These are phyloP conservation scores for Drosophila ezoana DNA, from an alignment of 2,888 invertebrate species.

Conservation along the genomic window DNA sequence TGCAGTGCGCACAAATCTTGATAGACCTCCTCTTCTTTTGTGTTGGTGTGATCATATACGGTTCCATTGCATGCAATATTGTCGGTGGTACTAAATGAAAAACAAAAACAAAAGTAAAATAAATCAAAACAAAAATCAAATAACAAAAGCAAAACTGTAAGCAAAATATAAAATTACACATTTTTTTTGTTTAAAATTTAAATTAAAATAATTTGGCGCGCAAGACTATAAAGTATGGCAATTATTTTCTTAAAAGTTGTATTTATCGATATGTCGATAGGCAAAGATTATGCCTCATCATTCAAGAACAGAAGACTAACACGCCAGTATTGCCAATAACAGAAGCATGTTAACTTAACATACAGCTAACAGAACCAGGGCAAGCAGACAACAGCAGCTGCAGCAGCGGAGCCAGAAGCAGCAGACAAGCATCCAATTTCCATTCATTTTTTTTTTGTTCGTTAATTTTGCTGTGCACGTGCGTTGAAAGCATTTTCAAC, in stretches of 20 bases:
- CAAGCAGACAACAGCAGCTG: slow-evolving; percentile 17
- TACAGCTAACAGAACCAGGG: slow-evolving; percentile 36
- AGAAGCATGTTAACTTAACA: slow-evolving; percentile 37
- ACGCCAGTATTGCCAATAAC: slow-evolving; percentile 23
- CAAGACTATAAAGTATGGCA: background rate
- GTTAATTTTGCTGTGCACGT: slow-evolving; percentile 47
- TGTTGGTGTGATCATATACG: slow-evolving; percentile 84
- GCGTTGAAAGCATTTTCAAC: slow-evolving; percentile 36
- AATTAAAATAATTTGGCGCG: slow-evolving; percentile 21
- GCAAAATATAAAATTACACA: background rate
- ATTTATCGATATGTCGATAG: slow-evolving; percentile 37
- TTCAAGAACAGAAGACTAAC: slow-evolving; percentile 13
- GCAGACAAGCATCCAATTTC: slow-evolving; percentile 38
- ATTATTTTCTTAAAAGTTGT: no score
- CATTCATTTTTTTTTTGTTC: slow-evolving; percentile 35
- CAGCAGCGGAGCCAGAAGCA: slow-evolving; percentile 17
- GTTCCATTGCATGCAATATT: slow-evolving; percentile 85
- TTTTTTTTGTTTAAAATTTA: background rate
- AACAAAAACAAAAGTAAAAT: slow-evolving; percentile 21
- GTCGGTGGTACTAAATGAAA: slow-evolving; percentile 86
- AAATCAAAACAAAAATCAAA: slow-evolving; percentile 33
- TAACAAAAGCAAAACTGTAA: background rate
- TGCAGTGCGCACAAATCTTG: slow-evolving; percentile 95
- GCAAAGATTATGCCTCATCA: background rate
- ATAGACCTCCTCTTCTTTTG: slow-evolving; percentile 95